phyloP scores from a whole-genome alignment of 2,888 invertebrate species.

The Hirtodrosophila histrioides region DNA sequence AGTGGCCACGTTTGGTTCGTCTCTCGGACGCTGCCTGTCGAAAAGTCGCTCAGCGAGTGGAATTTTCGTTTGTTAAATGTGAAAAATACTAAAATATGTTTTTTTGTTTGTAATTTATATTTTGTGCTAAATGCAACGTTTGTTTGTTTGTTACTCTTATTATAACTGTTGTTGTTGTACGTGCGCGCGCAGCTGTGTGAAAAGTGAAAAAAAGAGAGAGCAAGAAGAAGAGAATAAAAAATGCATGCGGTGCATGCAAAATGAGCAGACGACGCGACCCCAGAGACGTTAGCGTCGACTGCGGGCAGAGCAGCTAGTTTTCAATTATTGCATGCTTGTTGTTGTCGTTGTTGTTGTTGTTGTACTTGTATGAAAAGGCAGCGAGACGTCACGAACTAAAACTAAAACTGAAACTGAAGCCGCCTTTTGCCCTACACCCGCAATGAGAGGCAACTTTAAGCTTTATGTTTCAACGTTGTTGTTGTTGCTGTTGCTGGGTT shows the following conservation, averaged over 20 bases:
- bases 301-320: conserved; percentile 45
- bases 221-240: conserved; percentile 21
- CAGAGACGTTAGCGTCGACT: conserved; percentile 19
- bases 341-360: conserved; percentile 24
- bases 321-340: conserved; percentile 47
- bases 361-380: conserved; percentile 56
- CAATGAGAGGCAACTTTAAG: conserved; percentile 33
- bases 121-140: conserved; percentile 11
- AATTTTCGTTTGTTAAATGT: conserved; percentile 59
- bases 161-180: conserved; percentile 23
- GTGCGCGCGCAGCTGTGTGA: conserved; percentile 37
- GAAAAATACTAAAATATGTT: conserved; percentile 37
- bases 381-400: conserved; percentile 56
- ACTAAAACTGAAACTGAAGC: conserved; percentile 33
- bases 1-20: conserved; percentile 60
- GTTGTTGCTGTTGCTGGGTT: conserved; percentile 25
- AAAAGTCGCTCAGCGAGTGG: conserved; percentile 35
- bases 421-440: conserved; percentile 45
- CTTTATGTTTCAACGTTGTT: conserved; percentile 46
- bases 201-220: conserved; percentile 37
- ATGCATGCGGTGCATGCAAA: conserved; percentile 57
- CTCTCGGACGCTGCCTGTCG: conserved; percentile 50
- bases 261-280: conserved; percentile 45
- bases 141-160: conserved; percentile 8
- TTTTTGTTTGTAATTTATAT: conserved; percentile 37